Percentiles rank a stretch among this genome's conserved stretches.
Conservation (phyloP, 2,888 invertebrate genomes). For the Leptopterna dolabrata region DNA sequence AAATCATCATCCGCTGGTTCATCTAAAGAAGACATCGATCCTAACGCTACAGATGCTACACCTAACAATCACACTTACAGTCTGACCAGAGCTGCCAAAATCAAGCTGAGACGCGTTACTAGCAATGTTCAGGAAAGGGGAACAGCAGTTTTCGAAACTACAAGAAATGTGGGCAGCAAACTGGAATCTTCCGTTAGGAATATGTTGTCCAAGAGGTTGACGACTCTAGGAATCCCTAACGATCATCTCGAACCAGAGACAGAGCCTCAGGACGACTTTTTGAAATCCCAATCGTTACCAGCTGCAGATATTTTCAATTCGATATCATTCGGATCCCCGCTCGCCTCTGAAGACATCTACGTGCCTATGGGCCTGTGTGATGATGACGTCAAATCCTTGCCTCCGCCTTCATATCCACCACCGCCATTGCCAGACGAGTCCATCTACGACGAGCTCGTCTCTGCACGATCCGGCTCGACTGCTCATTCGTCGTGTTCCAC, state of each 20-base stretch:
- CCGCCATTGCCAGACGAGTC: conserved; percentile 72
- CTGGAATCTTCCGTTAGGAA: conserved; percentile 68
- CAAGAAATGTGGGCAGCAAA: conserved; percentile 71
- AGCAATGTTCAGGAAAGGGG: conserved; percentile 68
- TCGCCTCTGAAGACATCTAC: conserved; percentile 67
- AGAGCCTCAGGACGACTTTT: conserved; percentile 62
- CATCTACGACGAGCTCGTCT: conserved; percentile 70
- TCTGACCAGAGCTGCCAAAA: conserved; percentile 67
- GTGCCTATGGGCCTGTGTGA: conserved; percentile 60
- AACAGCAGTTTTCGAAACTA: conserved; percentile 66
- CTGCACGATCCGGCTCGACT: conserved; percentile 59
- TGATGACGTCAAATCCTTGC: conserved; percentile 66
- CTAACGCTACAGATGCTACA: not conserved
- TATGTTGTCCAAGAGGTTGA: conserved; percentile 65
- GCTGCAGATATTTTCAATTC: conserved; percentile 73
- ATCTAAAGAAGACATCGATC: conserved; percentile 48
- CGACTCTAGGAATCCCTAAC: conserved; percentile 61
- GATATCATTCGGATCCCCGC: conserved; percentile 75
- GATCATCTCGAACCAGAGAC: conserved; percentile 63
- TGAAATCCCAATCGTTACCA: conserved; percentile 72
- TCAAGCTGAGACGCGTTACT: conserved; percentile 69
- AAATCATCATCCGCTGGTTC: conserved; percentile 26
- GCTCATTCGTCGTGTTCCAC: conserved; percentile 40
- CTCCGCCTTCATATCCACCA: conserved; percentile 73
- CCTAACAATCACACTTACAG: conserved; percentile 1